Evolutionary conservation across 2,113 vertebrate species (phyloP).

Genomic region (Daboia siamensis): DNA sequence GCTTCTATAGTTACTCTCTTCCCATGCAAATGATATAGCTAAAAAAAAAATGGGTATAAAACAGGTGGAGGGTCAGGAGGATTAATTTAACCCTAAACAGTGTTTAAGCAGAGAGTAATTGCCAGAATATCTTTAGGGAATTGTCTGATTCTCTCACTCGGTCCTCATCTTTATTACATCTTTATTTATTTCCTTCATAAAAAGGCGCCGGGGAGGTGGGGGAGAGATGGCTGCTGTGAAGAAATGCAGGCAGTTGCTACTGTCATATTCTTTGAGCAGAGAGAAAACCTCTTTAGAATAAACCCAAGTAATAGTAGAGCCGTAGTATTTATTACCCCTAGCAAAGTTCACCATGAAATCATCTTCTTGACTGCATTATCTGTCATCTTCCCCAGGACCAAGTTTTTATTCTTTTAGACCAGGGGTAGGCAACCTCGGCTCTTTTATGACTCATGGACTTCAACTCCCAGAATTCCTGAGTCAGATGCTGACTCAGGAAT

Average conservation of each 20-base stretch:
- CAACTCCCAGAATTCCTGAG: too few relatives aligned
- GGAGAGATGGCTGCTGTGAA: background rate
- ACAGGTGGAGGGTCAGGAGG: background rate
- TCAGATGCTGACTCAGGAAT: too few relatives aligned
- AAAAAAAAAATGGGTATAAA: too few relatives aligned
- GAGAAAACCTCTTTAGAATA: background rate
- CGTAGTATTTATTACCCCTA: background rate
- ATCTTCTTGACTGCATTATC: background rate
- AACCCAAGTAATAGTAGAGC: background rate
- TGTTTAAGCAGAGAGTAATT: background rate
- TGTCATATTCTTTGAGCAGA: background rate
- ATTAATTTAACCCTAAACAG: background rate
- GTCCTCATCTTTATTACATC: background rate
- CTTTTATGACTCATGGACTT: too few relatives aligned
- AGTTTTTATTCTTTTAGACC: background rate
- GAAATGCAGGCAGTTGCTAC: background rate
- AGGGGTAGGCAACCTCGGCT: background rate
- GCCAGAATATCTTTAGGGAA: background rate
- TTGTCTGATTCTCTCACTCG: background rate
- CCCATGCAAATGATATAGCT: background rate
- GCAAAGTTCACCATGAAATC: background rate
- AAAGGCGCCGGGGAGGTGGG: background rate
- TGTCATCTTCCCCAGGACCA: background rate
- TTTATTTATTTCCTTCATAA: background rate
- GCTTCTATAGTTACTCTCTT: background rate